phyloP scores from a whole-genome alignment of 2,797 vertebrate species.

The Sebastes vulpes region DNA sequence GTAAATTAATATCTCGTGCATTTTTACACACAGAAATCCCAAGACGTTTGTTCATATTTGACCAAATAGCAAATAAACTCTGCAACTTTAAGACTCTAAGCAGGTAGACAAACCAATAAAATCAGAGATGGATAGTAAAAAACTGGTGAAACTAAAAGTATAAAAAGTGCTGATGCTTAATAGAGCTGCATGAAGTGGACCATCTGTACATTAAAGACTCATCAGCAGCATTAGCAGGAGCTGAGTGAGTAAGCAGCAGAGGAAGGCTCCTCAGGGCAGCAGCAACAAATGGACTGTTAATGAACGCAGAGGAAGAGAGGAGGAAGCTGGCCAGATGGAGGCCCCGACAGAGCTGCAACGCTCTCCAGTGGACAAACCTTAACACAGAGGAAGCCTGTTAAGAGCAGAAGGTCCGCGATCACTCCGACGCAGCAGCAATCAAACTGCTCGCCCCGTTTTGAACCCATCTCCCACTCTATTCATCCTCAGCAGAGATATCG shows the following conservation, averaged over 20 bases:
- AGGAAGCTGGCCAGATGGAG: conserved; percentile 33
- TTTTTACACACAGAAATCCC: conserved; percentile 17
- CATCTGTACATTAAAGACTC: conserved; percentile 69
- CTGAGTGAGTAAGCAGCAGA: conserved; percentile 42
- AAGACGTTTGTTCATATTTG: background rate
- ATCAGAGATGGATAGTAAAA: conserved; percentile 5
- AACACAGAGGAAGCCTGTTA: conserved; percentile 15
- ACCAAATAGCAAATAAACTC: background rate
- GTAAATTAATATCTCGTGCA: conserved; percentile 21
- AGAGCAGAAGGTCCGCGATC: conserved; percentile 28
- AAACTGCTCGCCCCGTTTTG: background rate
- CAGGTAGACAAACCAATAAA: conserved; percentile 14
- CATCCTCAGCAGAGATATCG: background rate
- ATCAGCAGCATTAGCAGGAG: conserved; percentile 63
- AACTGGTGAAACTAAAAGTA: conserved; percentile 27
- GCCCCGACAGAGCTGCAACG: background rate
- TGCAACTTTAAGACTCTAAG: background rate
- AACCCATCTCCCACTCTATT: conserved; percentile 24
- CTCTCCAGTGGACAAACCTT: conserved; percentile 32
- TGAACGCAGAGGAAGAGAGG: conserved; percentile 34
- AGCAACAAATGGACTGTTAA: conserved; percentile 66
- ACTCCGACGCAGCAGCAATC: conserved; percentile 18
- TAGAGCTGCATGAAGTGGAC: conserved; percentile 46
- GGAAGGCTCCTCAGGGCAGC: conserved; percentile 42
- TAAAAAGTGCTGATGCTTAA: conserved; percentile 40